Percentiles rank a stretch among this genome's conserved stretches.
These are phyloP conservation scores for Lacerta viridis DNA, from an alignment of 2,797 vertebrate genomes.

Conservation along the genomic window DNA sequence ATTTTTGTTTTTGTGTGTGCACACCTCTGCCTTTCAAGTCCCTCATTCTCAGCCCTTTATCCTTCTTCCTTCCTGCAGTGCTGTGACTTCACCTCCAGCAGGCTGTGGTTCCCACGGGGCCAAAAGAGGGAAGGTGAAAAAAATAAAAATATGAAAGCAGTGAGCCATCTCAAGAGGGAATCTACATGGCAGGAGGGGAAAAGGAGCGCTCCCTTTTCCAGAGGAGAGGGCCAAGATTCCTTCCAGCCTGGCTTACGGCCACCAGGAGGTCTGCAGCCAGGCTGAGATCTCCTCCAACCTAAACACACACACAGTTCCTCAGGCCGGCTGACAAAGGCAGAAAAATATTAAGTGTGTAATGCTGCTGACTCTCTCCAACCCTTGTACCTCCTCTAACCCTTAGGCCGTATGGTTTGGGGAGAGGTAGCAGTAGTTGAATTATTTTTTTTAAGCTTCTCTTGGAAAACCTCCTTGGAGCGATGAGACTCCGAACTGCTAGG, in stretches of 20 bases:
- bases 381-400: neutral
- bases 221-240: neutral
- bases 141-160: no score
- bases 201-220: neutral
- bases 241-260: neutral
- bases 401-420: no score
- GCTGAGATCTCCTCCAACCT: constrained; percentile 1
- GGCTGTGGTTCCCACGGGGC: constrained; percentile 11
- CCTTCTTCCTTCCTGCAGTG: neutral
- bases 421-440: no score
- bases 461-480: no score
- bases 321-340: neutral
- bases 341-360: neutral
- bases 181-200: neutral
- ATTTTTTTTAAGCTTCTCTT: no score
- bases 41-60: neutral
- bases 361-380: neutral
- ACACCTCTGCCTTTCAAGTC: neutral
- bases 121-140: neutral
- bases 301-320: neutral
- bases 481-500: no score
- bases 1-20: neutral
- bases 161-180: neutral
- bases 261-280: neutral
- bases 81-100: constrained; percentile 20